These are phyloP conservation scores for Eudyptes chrysolophus DNA, from an alignment of 2,113 vertebrate species.

Conservation along the genomic window DNA sequence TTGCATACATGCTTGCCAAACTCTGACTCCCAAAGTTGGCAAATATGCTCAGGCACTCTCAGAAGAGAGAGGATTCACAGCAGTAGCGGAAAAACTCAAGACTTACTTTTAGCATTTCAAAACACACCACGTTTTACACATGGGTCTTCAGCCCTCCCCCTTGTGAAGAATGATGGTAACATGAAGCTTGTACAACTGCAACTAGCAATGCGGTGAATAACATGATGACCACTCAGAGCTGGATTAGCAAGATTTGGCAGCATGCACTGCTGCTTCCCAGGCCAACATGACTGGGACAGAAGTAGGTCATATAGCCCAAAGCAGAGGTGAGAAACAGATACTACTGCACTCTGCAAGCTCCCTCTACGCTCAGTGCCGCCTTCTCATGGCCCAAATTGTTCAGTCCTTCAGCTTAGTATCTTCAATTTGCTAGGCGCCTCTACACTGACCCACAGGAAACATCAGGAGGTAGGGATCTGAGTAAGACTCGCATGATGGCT, in stretches of 20 bases:
- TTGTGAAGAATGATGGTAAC: background rate
- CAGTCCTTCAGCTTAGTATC: background rate
- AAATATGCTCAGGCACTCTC: background rate
- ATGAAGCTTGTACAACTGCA: background rate
- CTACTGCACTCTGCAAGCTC: background rate
- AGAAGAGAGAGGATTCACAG: background rate
- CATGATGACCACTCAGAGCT: background rate
- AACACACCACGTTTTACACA: background rate
- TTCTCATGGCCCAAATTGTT: background rate
- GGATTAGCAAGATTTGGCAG: conserved; percentile 2
- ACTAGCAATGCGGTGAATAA: background rate
- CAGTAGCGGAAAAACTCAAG: background rate
- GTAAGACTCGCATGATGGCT: rapidly evolving
- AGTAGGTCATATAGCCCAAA: background rate
- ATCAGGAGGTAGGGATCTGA: background rate
- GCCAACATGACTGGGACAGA: background rate
- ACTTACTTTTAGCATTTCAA: background rate
- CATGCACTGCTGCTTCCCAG: background rate
- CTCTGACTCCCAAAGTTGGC: background rate
- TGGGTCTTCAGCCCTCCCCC: background rate
- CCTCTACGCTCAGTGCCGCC: background rate
- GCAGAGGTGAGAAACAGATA: background rate
- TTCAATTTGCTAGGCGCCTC: background rate
- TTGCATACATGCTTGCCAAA: background rate
- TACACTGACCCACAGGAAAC: background rate